phyloP scores from a whole-genome alignment of 2,113 vertebrate species.

The zebrafish (Danio rerio) region DNA sequence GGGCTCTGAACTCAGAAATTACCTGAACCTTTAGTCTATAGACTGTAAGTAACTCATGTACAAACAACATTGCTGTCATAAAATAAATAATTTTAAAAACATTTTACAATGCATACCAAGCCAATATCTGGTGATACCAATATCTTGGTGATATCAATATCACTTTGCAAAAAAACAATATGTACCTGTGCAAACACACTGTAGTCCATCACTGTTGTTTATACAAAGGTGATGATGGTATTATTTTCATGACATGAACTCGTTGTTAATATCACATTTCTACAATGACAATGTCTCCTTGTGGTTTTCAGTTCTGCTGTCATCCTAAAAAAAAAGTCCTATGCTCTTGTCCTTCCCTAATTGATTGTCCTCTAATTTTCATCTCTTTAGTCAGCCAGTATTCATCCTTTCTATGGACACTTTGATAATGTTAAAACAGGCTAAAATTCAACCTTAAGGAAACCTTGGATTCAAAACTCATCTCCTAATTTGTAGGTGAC shows the following conservation, averaged over 20 bases:
- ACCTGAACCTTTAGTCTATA: too few species aligned
- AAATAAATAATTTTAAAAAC: too few species aligned
- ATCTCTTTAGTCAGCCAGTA: slow-evolving; percentile 38
- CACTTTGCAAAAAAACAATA: too few species aligned
- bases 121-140: too few species aligned
- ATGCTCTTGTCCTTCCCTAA: neutral
- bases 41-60: too few species aligned
- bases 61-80: too few species aligned
- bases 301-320: neutral
- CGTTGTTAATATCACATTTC: neutral
- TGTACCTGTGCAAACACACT: too few species aligned
- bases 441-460: slow-evolving; percentile 56
- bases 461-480: slow-evolving; percentile 66
- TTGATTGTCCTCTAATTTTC: neutral
- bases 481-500: slow-evolving; percentile 65
- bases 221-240: too few species aligned
- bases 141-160: too few species aligned
- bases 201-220: too few species aligned
- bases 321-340: neutral
- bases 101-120: too few species aligned
- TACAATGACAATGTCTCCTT: neutral
- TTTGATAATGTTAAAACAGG: slow-evolving; percentile 51
- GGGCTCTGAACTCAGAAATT: too few species aligned
- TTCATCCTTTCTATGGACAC: slow-evolving; percentile 46
- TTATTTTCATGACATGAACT: neutral